Base-by-base conservation (phyloP, 2,888 invertebrate genomes). In the Rambutsinella grinnellia region DNA sequence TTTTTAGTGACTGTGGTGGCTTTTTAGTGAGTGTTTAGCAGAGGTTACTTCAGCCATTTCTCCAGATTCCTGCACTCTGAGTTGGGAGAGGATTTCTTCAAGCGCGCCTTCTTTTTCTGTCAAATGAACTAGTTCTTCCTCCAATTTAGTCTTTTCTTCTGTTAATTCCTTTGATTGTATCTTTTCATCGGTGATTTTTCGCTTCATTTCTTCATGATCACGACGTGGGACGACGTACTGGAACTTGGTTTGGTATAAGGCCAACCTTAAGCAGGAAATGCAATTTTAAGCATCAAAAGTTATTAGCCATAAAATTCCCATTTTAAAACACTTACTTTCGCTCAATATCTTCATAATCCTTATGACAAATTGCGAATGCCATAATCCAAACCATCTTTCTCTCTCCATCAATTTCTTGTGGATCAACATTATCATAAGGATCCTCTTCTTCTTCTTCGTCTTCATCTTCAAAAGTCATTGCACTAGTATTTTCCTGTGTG, bases 191-290 rank as follows among this genome's bases (percentile, higher is more conserved):
- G 28, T 60, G 8, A 74, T 74, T 1, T 19, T 58, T n/a, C 44
- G 23, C 24, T 79, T 67, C 44, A 81, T 28, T 3, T n/a, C 53
- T 51, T 76, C 75, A 24, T 68, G 67, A 17, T 81, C 80, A 15
- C 71, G 74, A 13, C 72, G 74, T 8, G 81, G 81, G 3, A 81
- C 61, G 0, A 81, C 81, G 19, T 78, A 71, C 8, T 78, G 62
- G 54, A 80, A 82, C 24, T 79, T 77, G 3, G 71, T 77, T 72
- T 82, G 81, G 10, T 74, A 68, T 15, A 74, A 23, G 8, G 58
- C 56, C 8, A 80, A 36, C 27, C 80, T 78, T n/a, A 10, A 21
- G 10, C 47, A 49, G n/a, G 49, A 66, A 51, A 61, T 53, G 10
- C 17, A 53, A 24, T 19, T 23, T 24, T 61, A 8, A 6, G 8